A percentile compares a stretch with the other conserved stretches of the same genome.
These are phyloP conservation scores for Lypha dubia DNA, from an alignment of 2,888 invertebrate genomes.

Conservation along the genomic window DNA sequence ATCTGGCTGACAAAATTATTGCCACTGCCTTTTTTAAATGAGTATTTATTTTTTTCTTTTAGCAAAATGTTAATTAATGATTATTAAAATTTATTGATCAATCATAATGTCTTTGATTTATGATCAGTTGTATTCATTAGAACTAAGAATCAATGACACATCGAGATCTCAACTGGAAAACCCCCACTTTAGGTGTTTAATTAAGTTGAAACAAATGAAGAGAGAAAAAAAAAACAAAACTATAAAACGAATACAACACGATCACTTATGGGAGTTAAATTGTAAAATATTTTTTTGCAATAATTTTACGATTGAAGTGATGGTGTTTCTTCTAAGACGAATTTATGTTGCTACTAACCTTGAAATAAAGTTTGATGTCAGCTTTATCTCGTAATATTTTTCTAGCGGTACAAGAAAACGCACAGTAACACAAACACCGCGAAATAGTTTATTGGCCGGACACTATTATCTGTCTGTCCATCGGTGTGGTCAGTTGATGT, in stretches of 20 bases:
- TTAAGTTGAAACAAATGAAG: background rate
- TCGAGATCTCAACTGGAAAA: constrained; percentile 41
- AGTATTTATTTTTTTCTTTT: background rate
- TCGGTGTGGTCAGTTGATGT: constrained; percentile 17
- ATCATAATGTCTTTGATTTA: constrained; percentile 42
- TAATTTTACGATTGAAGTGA: constrained; percentile 9
- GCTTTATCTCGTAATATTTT: constrained; percentile 39
- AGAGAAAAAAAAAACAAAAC: background rate
- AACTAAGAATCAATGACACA: constrained; percentile 17
- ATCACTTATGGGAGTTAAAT: constrained; percentile 31
- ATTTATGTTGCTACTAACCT: constrained; percentile 69
- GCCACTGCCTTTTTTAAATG: background rate
- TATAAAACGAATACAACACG: too few species aligned
- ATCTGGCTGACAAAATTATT: constrained; percentile 11
- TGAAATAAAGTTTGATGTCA: constrained; percentile 48
- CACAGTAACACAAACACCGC: background rate
- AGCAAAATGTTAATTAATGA: constrained; percentile 15
- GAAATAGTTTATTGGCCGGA: background rate
- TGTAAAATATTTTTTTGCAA: constrained; percentile 34
- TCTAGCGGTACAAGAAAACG: background rate
- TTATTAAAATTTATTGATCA: constrained; percentile 12
- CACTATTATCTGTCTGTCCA: background rate
- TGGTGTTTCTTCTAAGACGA: constrained; percentile 48
- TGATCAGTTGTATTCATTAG: constrained; percentile 1
- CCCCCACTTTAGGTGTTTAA: constrained; percentile 15